Evolutionary conservation across 2,888 invertebrate species (phyloP).

Genomic region (Leucozona laternaria): DNA sequence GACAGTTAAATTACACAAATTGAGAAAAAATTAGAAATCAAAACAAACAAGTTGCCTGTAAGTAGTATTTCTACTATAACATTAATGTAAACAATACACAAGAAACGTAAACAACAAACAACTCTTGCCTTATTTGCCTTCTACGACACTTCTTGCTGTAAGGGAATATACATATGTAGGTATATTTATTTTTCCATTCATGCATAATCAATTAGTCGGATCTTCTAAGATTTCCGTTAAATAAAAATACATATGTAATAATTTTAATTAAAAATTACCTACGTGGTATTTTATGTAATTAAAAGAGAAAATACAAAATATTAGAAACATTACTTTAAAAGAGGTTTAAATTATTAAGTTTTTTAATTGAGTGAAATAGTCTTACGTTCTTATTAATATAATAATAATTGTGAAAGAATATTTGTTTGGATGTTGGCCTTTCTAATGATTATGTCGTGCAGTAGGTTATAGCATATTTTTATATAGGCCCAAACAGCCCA

Average conservation of each 20-base stretch:
- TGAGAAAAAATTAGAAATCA: not conserved
- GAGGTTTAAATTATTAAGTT: too few relatives aligned
- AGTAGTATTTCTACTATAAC: not conserved
- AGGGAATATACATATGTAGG: not conserved
- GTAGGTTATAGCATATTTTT: too few relatives aligned
- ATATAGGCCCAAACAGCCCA: too few relatives aligned
- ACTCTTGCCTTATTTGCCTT: not conserved
- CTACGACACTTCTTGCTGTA: not conserved
- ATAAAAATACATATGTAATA: not conserved
- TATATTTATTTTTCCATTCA: conserved; percentile 10
- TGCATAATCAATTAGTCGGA: not conserved
- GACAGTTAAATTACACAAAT: conserved; percentile 6
- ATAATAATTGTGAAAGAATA: too few relatives aligned
- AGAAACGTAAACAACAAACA: conserved; percentile 2
- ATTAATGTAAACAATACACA: not conserved
- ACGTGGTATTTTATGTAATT: not conserved
- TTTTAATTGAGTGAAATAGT: too few relatives aligned
- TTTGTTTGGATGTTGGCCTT: too few relatives aligned
- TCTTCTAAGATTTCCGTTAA: conserved; percentile 2
- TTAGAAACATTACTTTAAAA: too few relatives aligned
- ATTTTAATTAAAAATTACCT: not conserved
- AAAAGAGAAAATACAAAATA: too few relatives aligned
- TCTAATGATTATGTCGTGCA: too few relatives aligned
- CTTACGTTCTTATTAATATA: too few relatives aligned
- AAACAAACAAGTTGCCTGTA: not conserved